Evolutionary conservation across 2,797 vertebrate genomes (phyloP).

Genomic region (Anomalospiza imberbis): DNA sequence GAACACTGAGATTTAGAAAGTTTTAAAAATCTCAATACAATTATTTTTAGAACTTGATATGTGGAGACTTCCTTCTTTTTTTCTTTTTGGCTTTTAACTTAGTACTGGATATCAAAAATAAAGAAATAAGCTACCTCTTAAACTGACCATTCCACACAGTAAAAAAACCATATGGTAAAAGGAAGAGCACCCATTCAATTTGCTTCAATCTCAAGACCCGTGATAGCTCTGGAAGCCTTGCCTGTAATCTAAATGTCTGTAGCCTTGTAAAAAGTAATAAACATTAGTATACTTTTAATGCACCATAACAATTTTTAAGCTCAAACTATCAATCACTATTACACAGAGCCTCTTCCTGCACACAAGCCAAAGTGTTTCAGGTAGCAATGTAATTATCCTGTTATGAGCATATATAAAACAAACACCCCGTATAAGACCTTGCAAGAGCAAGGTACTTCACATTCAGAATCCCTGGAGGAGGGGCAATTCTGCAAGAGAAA

Average conservation of each 20-base stretch:
- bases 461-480: slow-evolving; percentile 43
- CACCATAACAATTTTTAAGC: slow-evolving; percentile 58
- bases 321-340: slow-evolving; percentile 48
- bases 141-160: background rate
- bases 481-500: slow-evolving; percentile 36
- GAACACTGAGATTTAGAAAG: background rate
- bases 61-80: background rate
- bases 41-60: background rate
- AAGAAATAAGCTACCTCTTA: background rate
- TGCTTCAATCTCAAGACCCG: background rate
- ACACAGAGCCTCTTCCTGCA: background rate
- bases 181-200: background rate
- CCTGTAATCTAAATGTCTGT: slow-evolving; percentile 25
- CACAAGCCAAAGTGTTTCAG: slow-evolving; percentile 14
- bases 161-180: background rate
- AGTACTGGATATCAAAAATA: background rate
- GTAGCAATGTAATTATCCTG: slow-evolving; percentile 51
- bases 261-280: slow-evolving; percentile 47
- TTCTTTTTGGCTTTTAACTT: background rate
- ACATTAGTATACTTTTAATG: slow-evolving; percentile 53
- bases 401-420: slow-evolving; percentile 57
- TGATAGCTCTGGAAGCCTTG: background rate
- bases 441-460: slow-evolving; percentile 24
- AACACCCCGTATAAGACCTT: slow-evolving; percentile 48
- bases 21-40: background rate